Base-by-base conservation (phyloP, 2,113 vertebrate genomes). In the Tachycineta bicolor region DNA sequence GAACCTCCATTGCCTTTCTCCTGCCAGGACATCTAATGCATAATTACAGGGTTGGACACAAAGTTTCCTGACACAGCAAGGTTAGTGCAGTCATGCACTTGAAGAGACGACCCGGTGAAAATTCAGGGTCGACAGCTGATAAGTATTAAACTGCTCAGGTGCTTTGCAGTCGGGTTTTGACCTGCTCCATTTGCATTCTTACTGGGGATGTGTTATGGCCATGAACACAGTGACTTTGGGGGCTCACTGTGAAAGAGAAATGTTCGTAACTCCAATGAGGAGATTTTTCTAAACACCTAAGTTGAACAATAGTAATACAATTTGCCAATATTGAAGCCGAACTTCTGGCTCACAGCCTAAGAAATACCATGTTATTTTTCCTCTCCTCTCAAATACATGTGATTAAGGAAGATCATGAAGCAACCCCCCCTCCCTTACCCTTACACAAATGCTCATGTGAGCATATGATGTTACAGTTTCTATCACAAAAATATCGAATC, bases 21-120 rank as follows among this genome's bases (percentile, higher is more conserved):
- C 82, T 88, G 64, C 79, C 75, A 90, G 92, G 70, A 85, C 78
- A 67, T 56, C 63, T 77, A 88, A 86, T 77, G 55, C 82, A 77
- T 90, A 90, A 90, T 94, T 90, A 70, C 52, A 63, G 75, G 71
- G 6, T 59, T 34, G 77, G 80, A 71, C 80, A 77, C 41, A 39
- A 25, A 46, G 59, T 59, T 87, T 83, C 86, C 93, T 90, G 90
- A 94, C 88, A 77, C 81, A 89, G 94, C 95, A 95, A 95, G 79
- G 82, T 94, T 63, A 83, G 85, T 8, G 65, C 75, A 88, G 89
- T 83, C 80, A 83, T 43, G 78, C 84, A 71, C 84, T 93, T 91
- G 67, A 59, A 80, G 77, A 63, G 68, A 44, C 0, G 2, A 59
- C 50, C 34, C 22, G 6, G 39, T 47, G 78, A 85, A 67, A 67